Evolutionary conservation across 2,113 vertebrate genomes (phyloP).

Genomic region (Gasterosteus nipponicus): DNA sequence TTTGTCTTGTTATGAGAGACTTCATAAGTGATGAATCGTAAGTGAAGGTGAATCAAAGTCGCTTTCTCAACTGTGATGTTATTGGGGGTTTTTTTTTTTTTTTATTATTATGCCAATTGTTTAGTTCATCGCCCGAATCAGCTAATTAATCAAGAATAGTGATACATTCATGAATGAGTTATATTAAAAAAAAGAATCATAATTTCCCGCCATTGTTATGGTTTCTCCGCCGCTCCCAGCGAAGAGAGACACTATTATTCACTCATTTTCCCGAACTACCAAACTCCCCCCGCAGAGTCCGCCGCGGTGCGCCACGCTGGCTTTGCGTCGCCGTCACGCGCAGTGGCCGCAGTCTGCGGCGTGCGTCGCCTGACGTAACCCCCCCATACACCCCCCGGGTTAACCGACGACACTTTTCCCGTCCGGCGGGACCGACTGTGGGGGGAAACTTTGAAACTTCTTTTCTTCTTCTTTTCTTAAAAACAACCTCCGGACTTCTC

Average conservation of each 20-base stretch:
- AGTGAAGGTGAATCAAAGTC: background rate
- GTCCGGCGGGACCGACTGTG: slow-evolving; percentile 33
- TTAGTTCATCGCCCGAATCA: background rate
- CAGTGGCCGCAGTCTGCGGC: slow-evolving; percentile 2
- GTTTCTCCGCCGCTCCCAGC: background rate
- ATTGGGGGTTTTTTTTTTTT: background rate
- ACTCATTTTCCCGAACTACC: background rate
- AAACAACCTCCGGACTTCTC: background rate
- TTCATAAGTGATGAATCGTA: background rate
- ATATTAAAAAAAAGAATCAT: background rate
- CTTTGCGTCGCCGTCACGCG: too few relatives aligned
- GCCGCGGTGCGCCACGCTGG: too few relatives aligned
- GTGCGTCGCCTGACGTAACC: slow-evolving; percentile 66
- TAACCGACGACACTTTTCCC: slow-evolving; percentile 47
- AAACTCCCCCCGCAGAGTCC: too few relatives aligned
- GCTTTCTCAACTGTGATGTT: background rate
- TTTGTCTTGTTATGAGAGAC: background rate
- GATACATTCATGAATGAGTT: background rate
- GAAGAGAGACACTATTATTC: background rate
- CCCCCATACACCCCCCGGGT: slow-evolving; percentile 13
- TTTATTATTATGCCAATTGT: background rate
- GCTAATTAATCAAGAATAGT: background rate
- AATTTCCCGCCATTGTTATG: background rate
- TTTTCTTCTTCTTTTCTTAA: background rate
- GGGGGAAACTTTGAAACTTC: slow-evolving; percentile 47